phyloP scores from a whole-genome alignment of 2,888 invertebrate genomes.

The Lithophane leautieri region DNA sequence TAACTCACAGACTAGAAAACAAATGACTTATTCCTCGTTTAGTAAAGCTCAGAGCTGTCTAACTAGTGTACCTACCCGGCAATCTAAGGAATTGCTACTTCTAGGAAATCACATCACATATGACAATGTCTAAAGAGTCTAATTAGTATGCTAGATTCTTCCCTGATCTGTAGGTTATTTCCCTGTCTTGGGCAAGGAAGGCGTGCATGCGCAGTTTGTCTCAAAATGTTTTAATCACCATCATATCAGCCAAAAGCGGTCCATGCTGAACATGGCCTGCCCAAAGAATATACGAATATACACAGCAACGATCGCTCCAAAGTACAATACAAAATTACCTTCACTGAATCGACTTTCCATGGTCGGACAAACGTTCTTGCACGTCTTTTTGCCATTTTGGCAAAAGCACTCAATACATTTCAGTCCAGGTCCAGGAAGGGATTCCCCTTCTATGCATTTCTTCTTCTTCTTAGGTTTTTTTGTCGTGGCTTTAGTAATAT shows the following conservation, averaged over 20 bases:
- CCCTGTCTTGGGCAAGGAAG: neutral
- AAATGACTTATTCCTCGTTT: too few relatives aligned
- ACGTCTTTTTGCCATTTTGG: neutral
- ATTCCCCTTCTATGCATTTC: constrained; percentile 9
- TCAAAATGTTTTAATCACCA: neutral
- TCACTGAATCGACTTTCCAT: neutral
- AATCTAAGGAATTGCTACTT: neutral
- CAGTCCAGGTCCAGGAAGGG: neutral
- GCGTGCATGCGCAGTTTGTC: neutral
- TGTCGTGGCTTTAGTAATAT: constrained; percentile 15
- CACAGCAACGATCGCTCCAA: neutral
- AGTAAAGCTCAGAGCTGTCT: neutral
- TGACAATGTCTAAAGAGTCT: neutral
- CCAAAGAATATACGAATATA: too few relatives aligned
- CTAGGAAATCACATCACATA: neutral
- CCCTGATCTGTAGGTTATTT: neutral
- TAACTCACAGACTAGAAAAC: neutral
- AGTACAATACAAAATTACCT: constrained; percentile 11
- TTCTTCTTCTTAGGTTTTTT: neutral
- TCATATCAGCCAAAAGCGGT: neutral
- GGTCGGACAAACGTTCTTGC: neutral
- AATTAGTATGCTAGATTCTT: neutral
- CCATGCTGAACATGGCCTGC: neutral
- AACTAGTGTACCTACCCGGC: neutral
- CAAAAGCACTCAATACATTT: constrained; percentile 6